phyloP scores from a whole-genome alignment of 30 jellyfish, hydroid and myxozoan genomes.

The Sanderia malayensis region DNA sequence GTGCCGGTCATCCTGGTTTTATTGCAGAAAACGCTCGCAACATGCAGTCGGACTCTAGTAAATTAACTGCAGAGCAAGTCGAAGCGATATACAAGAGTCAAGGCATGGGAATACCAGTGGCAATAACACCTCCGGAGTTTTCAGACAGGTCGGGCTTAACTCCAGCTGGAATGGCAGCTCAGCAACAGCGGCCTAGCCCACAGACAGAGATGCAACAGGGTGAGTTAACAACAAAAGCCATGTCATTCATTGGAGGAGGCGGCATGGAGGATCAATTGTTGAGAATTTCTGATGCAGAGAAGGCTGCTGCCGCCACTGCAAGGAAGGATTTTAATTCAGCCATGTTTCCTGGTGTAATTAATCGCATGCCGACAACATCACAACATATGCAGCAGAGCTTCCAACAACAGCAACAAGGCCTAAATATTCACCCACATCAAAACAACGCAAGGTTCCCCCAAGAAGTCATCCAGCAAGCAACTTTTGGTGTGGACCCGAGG shows the following conservation, averaged over 20 bases:
- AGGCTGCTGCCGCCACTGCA: no score
- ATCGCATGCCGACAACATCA: conserved; percentile 66
- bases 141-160: conserved; percentile 42
- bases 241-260: conserved; percentile 45
- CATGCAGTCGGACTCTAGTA: conserved; percentile 56
- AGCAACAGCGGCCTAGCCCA: conserved; percentile 49
- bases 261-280: conserved; percentile 58
- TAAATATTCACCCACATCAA: conserved; percentile 44
- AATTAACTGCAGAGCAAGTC: conserved; percentile 43
- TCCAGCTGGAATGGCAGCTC: conserved; percentile 50
- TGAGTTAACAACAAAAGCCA: conserved; percentile 34
- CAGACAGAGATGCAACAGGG: conserved; percentile 58
- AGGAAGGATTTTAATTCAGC: conserved; percentile 49
- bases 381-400: conserved; percentile 1
- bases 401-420: not conserved
- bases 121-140: conserved; percentile 57
- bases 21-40: conserved; percentile 45
- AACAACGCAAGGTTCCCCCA: conserved; percentile 44
- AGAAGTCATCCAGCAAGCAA: conserved; percentile 60
- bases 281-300: conserved; percentile 51
- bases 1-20: conserved; percentile 48
- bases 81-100: conserved; percentile 57
- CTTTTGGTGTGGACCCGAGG: conserved; percentile 67
- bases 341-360: conserved; percentile 50
- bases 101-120: conserved; percentile 42